Evolutionary conservation across 2,113 vertebrate species (phyloP).

Genomic region (Pogonocichla stellata): DNA sequence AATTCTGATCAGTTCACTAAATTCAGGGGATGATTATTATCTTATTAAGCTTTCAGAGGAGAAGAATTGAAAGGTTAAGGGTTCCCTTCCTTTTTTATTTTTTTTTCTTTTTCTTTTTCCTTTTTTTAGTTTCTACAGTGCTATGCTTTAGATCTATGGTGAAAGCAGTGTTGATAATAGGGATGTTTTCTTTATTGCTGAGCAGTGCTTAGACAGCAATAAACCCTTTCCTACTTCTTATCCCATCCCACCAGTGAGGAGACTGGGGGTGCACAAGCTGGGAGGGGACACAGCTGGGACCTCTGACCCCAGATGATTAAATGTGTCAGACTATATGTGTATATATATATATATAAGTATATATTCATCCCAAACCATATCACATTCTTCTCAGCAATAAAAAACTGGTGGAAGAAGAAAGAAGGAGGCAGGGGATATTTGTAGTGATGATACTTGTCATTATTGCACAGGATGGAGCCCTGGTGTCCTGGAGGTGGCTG

Average conservation of each 20-base stretch:
- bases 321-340: background rate
- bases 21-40: background rate
- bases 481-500: background rate
- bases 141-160: background rate
- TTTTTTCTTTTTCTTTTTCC: fast-evolving
- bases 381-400: background rate
- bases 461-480: fast-evolving
- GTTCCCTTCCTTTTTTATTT: background rate
- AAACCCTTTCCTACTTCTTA: background rate
- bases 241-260: fast-evolving
- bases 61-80: background rate
- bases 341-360: too few species aligned
- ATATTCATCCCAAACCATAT: background rate
- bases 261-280: fast-evolving
- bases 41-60: background rate
- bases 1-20: background rate
- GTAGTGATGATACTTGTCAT: fast-evolving
- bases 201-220: background rate
- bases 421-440: fast-evolving
- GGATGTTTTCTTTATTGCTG: background rate
- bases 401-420: background rate
- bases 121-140: background rate
- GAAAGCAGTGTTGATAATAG: background rate
- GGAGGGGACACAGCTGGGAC: background rate
- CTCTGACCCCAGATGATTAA: background rate